Conservation (phyloP, 2,797 vertebrate species). For the Malacoraja senta region DNA sequence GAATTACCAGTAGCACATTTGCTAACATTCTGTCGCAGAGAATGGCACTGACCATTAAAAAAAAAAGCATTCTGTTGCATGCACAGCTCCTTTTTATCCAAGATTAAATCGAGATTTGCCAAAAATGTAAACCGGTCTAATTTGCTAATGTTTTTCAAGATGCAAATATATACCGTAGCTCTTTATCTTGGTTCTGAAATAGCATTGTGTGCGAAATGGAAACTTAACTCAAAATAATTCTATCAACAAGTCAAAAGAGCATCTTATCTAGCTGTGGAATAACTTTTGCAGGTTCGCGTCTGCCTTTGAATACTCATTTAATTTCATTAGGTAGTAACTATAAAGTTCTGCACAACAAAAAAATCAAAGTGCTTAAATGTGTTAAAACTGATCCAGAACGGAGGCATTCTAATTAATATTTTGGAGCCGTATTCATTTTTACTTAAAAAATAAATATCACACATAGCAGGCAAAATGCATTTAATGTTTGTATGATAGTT, state of each 20-base stretch:
- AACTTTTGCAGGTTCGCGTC: conserved; percentile 2
- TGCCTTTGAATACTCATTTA: background rate
- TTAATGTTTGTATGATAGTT: background rate
- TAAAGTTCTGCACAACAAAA: background rate
- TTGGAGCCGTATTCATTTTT: background rate
- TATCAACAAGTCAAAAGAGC: background rate
- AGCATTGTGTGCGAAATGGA: background rate
- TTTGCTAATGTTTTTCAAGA: background rate
- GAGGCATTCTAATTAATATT: background rate
- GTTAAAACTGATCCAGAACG: background rate
- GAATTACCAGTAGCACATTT: background rate
- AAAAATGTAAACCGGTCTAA: background rate
- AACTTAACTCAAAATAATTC: background rate
- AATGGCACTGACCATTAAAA: background rate
- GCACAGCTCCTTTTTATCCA: background rate
- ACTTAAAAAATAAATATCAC: background rate
- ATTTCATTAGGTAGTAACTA: background rate
- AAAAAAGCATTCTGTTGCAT: background rate
- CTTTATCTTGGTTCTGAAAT: background rate
- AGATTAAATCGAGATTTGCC: background rate
- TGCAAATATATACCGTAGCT: background rate
- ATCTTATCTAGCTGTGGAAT: background rate
- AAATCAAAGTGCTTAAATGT: background rate
- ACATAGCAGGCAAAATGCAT: background rate
- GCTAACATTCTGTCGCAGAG: background rate